Base-by-base conservation (phyloP, 2,888 invertebrate genomes). In the Agrotis segetum region DNA sequence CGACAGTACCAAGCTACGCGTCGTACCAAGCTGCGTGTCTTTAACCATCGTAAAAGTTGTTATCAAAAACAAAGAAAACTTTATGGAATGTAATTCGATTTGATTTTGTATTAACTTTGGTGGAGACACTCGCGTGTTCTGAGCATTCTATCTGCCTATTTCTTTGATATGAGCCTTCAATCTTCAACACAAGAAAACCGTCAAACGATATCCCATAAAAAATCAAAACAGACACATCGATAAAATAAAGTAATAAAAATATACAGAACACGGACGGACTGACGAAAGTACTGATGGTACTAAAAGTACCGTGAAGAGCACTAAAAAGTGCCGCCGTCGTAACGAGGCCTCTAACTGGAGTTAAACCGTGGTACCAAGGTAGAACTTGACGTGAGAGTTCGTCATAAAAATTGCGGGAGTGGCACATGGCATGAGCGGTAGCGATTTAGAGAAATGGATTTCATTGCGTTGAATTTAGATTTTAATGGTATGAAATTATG, bases 361-460 rank as follows among this genome's bases (percentile, higher is more conserved):
- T 89, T 85, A 85, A 86, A 87, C 79, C 76, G 82, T 67, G 53
- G 71, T 73, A 76, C 79, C 85, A 80, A 88, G 89, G 89, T 88
- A 83, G 83, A 89, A 90, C 85, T 90, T 89, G 77, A 87, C 86
- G 85, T 80, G 85, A 82, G 77, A 79, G 77, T 67, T 5, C 46
- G 55, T 85, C 81, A 71, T 85, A 84, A 82, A 83, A 81, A 71
- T 67, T 53, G 58, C 61, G 47, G 49, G 9, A 17, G 1, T 14
- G 56, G 63, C 44, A 2, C 19, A 76, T 71, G 55, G n/a, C 0
- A 58, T 47, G n/a, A 21, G 64, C 66, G 19, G 0, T 0, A 61
- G 75, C 70, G 81, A 17, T 49, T n/a, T 29, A 46, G 1, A 40
- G 3, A 24, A 47, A 16, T 16, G 5, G 7, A 6, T 34, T 34